phyloP scores from a whole-genome alignment of 2,888 invertebrate species.

The Caenorhabditis parvicauda region DNA sequence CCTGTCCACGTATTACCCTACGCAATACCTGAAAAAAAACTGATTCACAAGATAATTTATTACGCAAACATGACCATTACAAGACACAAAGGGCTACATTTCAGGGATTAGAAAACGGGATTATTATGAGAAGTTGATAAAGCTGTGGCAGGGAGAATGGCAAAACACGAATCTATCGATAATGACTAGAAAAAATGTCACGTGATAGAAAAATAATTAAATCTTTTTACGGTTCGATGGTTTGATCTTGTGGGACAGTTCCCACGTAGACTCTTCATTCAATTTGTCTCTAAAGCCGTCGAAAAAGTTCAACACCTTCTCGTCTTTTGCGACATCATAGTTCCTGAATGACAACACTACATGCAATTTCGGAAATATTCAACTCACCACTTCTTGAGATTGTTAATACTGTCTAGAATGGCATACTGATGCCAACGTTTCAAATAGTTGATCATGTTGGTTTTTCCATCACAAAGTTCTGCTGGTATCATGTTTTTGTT shows the following conservation, averaged over 20 bases:
- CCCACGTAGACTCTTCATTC: conserved; percentile 97
- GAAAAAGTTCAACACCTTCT: conserved; percentile 89
- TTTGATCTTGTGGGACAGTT: conserved; percentile 92
- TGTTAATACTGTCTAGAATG: conserved; percentile 94
- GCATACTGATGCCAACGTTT: conserved; percentile 98
- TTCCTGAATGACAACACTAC: conserved; percentile 69
- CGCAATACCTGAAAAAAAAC: no score
- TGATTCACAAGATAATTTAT: no score
- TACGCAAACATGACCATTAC: no score
- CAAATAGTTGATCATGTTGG: conserved; percentile 80
- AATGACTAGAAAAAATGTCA: no score
- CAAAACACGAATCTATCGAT: no score
- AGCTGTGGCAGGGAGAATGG: no score
- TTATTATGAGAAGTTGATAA: no score
- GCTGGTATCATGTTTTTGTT: conserved; percentile 81
- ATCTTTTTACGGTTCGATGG: conserved; percentile 67
- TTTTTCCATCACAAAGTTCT: conserved; percentile 70
- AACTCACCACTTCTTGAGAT: conserved; percentile 87
- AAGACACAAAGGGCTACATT: no score
- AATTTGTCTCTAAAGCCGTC: conserved; percentile 92
- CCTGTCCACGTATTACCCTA: no score
- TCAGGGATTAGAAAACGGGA: no score
- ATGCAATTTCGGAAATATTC: background rate
- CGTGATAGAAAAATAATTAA: no score
- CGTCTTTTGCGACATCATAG: conserved; percentile 88